Conservation (phyloP, 2,797 vertebrate species). For the Anolis apletophallus region DNA sequence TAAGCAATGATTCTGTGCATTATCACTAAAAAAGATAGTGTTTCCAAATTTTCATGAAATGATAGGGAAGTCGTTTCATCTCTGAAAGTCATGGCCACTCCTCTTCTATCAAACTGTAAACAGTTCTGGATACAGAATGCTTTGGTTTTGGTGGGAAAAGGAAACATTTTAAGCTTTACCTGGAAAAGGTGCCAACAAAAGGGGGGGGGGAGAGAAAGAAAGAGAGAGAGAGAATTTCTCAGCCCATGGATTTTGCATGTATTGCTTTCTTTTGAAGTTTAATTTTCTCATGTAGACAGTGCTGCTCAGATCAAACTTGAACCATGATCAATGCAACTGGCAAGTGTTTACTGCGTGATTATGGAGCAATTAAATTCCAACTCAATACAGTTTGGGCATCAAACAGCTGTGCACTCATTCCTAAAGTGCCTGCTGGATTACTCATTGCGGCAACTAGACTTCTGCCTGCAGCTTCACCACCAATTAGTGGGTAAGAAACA, state of each 20-base stretch:
- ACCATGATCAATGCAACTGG: conserved; percentile 54
- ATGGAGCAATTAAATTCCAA: conserved; percentile 63
- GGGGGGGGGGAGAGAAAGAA: too few relatives aligned
- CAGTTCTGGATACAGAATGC: neutral
- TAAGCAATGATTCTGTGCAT: too few relatives aligned
- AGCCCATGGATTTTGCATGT: conserved; percentile 22
- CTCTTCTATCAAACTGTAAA: neutral
- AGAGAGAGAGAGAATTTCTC: too few relatives aligned
- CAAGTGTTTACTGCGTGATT: conserved; percentile 60
- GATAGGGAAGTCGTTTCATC: neutral
- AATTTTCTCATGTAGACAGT: conserved; percentile 40
- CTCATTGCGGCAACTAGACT: conserved; percentile 30
- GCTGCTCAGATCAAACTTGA: conserved; percentile 46
- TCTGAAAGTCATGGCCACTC: neutral
- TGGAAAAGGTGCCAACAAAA: conserved; percentile 19
- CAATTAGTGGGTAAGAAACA: conserved; percentile 26
- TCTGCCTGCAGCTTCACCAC: conserved; percentile 43
- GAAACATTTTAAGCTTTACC: neutral
- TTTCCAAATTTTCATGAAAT: neutral
- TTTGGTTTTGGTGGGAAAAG: neutral
- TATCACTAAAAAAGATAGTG: too few relatives aligned
- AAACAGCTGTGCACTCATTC: conserved; percentile 46
- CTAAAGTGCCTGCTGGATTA: conserved; percentile 41
- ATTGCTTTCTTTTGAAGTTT: conserved; percentile 38
- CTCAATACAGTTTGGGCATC: conserved; percentile 65